phyloP scores from a whole-genome alignment of 1,140 invertebrate genomes.

The Sminthurides bifidus region DNA sequence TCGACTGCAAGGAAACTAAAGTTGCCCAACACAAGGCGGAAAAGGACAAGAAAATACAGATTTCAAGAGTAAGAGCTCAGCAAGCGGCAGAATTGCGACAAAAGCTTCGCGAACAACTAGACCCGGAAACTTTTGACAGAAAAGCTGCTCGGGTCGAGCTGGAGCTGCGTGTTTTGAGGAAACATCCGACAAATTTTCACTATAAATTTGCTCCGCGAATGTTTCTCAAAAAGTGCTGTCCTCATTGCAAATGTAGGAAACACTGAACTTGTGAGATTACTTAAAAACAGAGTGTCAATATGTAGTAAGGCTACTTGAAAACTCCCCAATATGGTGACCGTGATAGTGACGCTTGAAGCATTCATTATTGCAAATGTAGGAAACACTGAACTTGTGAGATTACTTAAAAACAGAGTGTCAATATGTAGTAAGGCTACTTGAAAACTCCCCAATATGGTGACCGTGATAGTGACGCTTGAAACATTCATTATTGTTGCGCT shows the following conservation, averaged over 20 bases:
- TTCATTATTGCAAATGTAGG: slow-evolving; percentile 1
- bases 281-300: not conserved
- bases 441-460: too few species aligned
- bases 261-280: not conserved
- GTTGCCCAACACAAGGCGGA: slow-evolving; percentile 14
- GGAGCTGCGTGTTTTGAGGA: slow-evolving; percentile 21
- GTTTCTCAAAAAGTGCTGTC: slow-evolving; percentile 4
- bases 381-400: not conserved
- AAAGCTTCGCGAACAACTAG: slow-evolving; percentile 19
- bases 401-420: not conserved
- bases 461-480: too few species aligned
- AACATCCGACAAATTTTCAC: not conserved
- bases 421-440: not conserved
- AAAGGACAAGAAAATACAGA: slow-evolving; percentile 21
- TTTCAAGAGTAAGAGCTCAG: slow-evolving; percentile 25
- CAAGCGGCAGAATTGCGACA: slow-evolving; percentile 27
- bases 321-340: too few species aligned
- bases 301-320: not conserved
- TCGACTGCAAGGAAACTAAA: slow-evolving; percentile 28
- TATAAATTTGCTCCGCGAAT: slow-evolving; percentile 1
- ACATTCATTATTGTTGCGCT: not conserved
- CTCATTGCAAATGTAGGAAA: not conserved
- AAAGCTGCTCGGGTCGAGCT: slow-evolving; percentile 28
- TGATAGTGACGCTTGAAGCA: not conserved
- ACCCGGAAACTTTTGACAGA: slow-evolving; percentile 30